Evolutionary conservation across 2,888 invertebrate species (phyloP).

Genomic region (Perdita meconis): DNA sequence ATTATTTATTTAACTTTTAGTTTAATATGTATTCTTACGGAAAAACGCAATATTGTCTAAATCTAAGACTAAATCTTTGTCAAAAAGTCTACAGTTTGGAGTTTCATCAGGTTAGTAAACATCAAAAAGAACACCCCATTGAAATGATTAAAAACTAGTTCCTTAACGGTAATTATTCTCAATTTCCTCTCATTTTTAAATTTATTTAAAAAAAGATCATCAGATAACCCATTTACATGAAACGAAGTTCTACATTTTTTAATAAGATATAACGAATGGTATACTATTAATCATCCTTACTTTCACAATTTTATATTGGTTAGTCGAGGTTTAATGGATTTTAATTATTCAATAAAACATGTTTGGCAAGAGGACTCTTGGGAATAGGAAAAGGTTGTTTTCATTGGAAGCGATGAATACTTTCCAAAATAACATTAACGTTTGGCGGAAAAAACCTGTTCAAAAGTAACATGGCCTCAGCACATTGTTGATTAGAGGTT

Average conservation of each 20-base stretch:
- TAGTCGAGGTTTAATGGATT: not conserved
- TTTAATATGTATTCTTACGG: too few relatives aligned
- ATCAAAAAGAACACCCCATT: too few relatives aligned
- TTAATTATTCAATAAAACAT: constrained; percentile 39
- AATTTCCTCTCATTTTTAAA: not conserved
- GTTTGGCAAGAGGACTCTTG: constrained; percentile 25
- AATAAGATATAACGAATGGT: too few relatives aligned
- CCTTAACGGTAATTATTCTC: not conserved
- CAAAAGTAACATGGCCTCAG: too few relatives aligned
- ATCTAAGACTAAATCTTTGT: too few relatives aligned
- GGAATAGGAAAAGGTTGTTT: constrained; percentile 16
- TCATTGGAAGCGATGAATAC: constrained; percentile 20
- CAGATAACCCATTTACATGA: not conserved
- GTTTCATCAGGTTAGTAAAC: too few relatives aligned
- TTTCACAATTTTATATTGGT: constrained; percentile 6
- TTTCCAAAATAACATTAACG: constrained; percentile 46
- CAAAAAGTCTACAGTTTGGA: too few relatives aligned
- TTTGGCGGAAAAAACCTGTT: constrained; percentile 42
- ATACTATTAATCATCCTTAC: not conserved
- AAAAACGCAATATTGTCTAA: too few relatives aligned
- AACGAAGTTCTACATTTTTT: not conserved
- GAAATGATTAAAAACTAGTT: too few relatives aligned
- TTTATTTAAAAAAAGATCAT: not conserved
- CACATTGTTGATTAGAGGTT: too few relatives aligned
- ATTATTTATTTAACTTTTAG: too few relatives aligned